Base-by-base conservation (phyloP, 1,140 invertebrate genomes). In the Habropoda laboriosa region DNA sequence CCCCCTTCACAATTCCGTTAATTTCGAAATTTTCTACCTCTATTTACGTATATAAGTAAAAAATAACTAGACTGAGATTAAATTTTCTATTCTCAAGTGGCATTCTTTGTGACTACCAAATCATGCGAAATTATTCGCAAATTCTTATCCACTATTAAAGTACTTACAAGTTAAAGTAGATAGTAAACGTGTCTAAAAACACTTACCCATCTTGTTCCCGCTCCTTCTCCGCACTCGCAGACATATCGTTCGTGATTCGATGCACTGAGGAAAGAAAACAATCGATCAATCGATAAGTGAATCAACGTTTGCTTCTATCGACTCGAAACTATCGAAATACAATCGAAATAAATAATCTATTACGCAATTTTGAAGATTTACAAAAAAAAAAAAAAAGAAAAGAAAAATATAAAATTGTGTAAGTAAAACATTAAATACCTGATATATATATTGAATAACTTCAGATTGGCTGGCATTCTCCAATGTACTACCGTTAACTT, bases 181-280 rank as follows among this genome's bases (percentile, higher is more conserved):
- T 8, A 27, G 6, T 21, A 61, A 73, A 35, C 12, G 27, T 72
- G 42, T 12, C 16, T 24, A 60, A 53, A 57, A 24, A 57, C 70
- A 95, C 97, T 98, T 92, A 98, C 97, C 96, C 90, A 98, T 94
- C 94, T 97, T 95, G 72, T 96, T 96, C 84, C 97, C 96, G 87
- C 96, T 97, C 90, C 96, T 95, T 91, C 97, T 94, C 91, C 97
- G 98, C 68, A 99, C 97, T 75, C 98, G 95, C 45, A 99, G 94
- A 92, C 97, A 98, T 94, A 99, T 98, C 87, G 97, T 97, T 90
- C 97, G 96, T 51, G 97, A 98, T 92, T 97, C 96, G 90, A 99
- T 99, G 92, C 98, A 99, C 98, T 99, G 94, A 74, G 97, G 85
- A 72, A 88, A 81, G 82, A 66, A 63, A 51, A 12, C n/a, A 71